Evolutionary conservation across 2,797 vertebrate species (phyloP).

Genomic region (Hyperoplus immaculatus): DNA sequence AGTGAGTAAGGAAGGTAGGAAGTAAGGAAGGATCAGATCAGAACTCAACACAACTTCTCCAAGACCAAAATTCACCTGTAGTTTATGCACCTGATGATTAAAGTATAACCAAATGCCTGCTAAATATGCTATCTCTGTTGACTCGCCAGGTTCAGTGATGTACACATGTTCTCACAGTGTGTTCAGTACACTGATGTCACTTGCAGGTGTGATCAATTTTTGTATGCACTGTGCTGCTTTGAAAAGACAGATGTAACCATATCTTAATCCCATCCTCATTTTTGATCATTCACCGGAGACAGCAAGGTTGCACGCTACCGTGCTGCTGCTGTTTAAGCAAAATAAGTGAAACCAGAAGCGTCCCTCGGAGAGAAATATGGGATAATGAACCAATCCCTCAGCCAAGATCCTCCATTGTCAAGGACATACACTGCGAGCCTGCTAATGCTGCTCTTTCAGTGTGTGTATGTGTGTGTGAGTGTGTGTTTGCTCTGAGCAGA

Average conservation of each 20-base stretch:
- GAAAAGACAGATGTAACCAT: slow-evolving; percentile 39
- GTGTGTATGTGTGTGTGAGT: slow-evolving; percentile 7
- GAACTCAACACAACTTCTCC: background rate
- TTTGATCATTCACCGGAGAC: slow-evolving; percentile 45
- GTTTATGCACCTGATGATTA: background rate
- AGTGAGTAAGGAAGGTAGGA: background rate
- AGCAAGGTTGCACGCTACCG: slow-evolving; percentile 24
- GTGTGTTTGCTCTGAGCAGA: slow-evolving; percentile 1
- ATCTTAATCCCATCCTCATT: slow-evolving; percentile 23
- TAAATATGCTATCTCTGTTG: background rate
- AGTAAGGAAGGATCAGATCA: background rate
- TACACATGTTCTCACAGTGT: background rate
- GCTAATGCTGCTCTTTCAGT: slow-evolving; percentile 37
- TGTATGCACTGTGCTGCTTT: background rate
- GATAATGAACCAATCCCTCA: slow-evolving; percentile 57
- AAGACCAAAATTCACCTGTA: background rate
- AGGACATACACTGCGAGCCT: slow-evolving; percentile 58
- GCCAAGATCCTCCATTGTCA: slow-evolving; percentile 55
- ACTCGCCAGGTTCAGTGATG: background rate
- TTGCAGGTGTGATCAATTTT: background rate
- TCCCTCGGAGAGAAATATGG: slow-evolving; percentile 59
- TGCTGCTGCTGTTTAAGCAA: slow-evolving; percentile 30
- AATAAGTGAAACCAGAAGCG: slow-evolving; percentile 50
- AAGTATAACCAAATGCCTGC: background rate
- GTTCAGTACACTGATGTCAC: background rate